These are phyloP conservation scores for Telmatochromis brachygnathus DNA, from an alignment of 2,113 vertebrate species.

Conservation along the genomic window DNA sequence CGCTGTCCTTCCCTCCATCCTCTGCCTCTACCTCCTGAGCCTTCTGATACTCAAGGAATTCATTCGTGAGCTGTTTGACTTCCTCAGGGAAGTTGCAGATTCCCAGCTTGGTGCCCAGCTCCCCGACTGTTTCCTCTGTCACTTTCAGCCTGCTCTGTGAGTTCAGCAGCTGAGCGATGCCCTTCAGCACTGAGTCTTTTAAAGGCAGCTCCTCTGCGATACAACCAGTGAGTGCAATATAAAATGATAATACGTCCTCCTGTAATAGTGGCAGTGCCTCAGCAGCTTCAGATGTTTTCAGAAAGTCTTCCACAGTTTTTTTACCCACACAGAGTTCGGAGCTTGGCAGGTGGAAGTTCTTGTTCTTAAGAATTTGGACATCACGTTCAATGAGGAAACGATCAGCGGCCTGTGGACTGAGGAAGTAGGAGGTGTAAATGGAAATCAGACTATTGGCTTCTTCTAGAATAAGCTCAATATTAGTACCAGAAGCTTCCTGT, in stretches of 20 bases:
- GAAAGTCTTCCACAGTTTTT: slow-evolving; percentile 41
- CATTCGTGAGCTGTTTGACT: slow-evolving; percentile 36
- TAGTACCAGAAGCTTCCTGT: neutral
- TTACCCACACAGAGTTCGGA: slow-evolving; percentile 36
- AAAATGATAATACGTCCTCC: slow-evolving; percentile 52
- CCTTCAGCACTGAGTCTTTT: slow-evolving; percentile 23
- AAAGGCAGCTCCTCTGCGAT: slow-evolving; percentile 56
- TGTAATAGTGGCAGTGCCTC: slow-evolving; percentile 11
- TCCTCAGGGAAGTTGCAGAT: slow-evolving; percentile 39
- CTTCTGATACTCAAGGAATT: slow-evolving; percentile 60
- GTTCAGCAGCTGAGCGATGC: slow-evolving; percentile 55
- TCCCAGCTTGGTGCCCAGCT: slow-evolving; percentile 57
- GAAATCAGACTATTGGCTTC: slow-evolving; percentile 54
- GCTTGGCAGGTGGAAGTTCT: slow-evolving; percentile 31
- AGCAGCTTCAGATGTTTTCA: slow-evolving; percentile 9
- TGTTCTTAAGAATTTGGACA: slow-evolving; percentile 38
- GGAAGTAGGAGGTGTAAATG: slow-evolving; percentile 60
- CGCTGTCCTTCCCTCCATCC: neutral
- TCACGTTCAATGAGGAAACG: slow-evolving; percentile 54
- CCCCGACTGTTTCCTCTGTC: slow-evolving; percentile 13
- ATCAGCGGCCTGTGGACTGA: slow-evolving; percentile 49
- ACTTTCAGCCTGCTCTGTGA: slow-evolving; percentile 37
- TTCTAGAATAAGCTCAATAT: slow-evolving; percentile 49
- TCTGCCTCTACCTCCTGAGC: neutral
- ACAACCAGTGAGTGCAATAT: slow-evolving; percentile 43